Evolutionary conservation across 1,140 invertebrate species (phyloP).

Genomic region (Semibalanus balanoides): DNA sequence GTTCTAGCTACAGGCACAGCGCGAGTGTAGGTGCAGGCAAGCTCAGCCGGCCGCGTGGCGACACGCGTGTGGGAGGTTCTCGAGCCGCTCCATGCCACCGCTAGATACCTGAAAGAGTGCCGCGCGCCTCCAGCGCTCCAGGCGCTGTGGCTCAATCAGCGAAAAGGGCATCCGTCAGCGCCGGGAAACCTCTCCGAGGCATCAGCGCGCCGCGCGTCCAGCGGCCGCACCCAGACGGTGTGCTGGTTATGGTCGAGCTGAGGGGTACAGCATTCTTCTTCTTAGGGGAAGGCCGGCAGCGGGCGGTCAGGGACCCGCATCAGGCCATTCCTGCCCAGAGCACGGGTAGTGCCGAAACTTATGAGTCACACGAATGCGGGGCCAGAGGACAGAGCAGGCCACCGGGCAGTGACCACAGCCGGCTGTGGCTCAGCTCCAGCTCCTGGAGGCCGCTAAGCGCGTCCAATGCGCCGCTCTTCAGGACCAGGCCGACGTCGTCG

Average conservation of each 20-base stretch:
- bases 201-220: constrained; percentile 46
- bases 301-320: constrained; percentile 49
- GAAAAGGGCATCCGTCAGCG: constrained; percentile 46
- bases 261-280: constrained; percentile 39
- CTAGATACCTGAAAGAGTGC: constrained; percentile 18
- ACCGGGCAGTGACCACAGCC: constrained; percentile 69
- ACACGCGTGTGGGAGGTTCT: constrained; percentile 47
- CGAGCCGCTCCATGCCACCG: neutral
- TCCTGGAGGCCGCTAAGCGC: constrained; percentile 16
- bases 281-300: no score
- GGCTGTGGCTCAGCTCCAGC: constrained; percentile 72
- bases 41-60: constrained; percentile 53
- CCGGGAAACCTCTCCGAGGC: constrained; percentile 52
- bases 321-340: constrained; percentile 55
- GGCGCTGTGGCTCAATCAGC: constrained; percentile 14
- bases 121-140: constrained; percentile 17
- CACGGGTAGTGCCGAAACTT: constrained; percentile 64
- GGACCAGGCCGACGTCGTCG: constrained; percentile 3
- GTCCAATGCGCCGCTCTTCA: constrained; percentile 14
- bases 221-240: constrained; percentile 54
- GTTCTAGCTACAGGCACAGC: constrained; percentile 60
- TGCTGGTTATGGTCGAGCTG: constrained; percentile 70
- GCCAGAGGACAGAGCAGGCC: constrained; percentile 62
- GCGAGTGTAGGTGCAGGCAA: constrained; percentile 75
- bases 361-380: no score